A percentile compares a stretch with the other conserved stretches of the same genome.
These are phyloP conservation scores for Parascotia fuliginaria DNA, from an alignment of 2,888 invertebrate species.

Conservation along the genomic window DNA sequence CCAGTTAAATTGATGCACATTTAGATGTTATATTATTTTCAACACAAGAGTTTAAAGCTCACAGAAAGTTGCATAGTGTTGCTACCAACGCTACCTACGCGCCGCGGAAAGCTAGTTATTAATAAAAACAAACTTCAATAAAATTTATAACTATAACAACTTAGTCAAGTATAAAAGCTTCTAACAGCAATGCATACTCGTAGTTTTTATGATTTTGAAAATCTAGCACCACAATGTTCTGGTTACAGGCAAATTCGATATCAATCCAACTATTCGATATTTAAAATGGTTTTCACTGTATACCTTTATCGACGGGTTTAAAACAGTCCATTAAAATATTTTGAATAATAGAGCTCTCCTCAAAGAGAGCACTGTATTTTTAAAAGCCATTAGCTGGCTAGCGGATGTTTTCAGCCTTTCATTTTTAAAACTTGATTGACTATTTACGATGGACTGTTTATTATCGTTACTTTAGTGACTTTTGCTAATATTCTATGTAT, in stretches of 20 bases:
- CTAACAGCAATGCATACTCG: no score
- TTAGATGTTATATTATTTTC: no score
- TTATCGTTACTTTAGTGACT: neutral
- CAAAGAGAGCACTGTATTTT: constrained; percentile 59
- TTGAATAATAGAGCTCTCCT: constrained; percentile 60
- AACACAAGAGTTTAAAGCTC: neutral
- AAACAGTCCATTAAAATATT: constrained; percentile 63
- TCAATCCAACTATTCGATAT: constrained; percentile 32
- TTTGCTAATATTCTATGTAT: neutral
- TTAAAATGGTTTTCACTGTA: constrained; percentile 41
- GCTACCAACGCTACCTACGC: no score
- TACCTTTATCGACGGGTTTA: constrained; percentile 34
- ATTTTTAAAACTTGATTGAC: constrained; percentile 48
- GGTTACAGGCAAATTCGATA: constrained; percentile 13
- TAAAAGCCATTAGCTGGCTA: constrained; percentile 60
- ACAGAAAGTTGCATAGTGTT: neutral
- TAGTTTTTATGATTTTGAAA: neutral
- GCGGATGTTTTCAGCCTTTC: constrained; percentile 43
- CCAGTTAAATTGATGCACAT: neutral
- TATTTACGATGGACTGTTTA: constrained; percentile 38
- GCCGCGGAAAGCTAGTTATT: no score
- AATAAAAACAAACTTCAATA: no score
- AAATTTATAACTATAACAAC: no score
- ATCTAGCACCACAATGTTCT: neutral
- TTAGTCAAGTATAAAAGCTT: no score